These are phyloP conservation scores for Gila robusta DNA, from an alignment of 2,797 vertebrate genomes.

Conservation along the genomic window DNA sequence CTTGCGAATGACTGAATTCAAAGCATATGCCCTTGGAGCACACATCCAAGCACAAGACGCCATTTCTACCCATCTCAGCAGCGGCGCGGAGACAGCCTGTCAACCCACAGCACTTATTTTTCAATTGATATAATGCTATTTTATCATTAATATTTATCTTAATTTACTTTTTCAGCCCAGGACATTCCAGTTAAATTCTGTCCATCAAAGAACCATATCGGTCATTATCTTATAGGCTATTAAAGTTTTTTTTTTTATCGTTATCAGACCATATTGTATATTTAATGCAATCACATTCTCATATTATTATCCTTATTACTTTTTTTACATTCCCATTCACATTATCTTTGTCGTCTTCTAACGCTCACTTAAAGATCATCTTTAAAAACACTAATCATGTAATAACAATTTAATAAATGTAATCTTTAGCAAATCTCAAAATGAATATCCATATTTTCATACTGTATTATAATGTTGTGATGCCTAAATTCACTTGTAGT, in stretches of 20 bases:
- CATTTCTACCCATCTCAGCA: constrained; percentile 14
- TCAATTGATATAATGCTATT: background rate
- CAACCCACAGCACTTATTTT: background rate
- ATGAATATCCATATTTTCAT: background rate
- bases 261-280: background rate
- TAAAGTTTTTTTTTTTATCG: background rate
- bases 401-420: background rate
- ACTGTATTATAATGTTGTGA: background rate
- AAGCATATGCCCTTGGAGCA: constrained; percentile 50
- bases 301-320: background rate
- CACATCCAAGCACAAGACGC: constrained; percentile 42
- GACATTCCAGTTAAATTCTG: background rate
- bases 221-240: background rate
- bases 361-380: background rate
- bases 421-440: background rate
- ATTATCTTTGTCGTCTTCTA: background rate
- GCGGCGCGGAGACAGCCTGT: background rate
- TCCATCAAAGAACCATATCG: background rate
- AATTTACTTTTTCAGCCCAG: background rate
- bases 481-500: background rate
- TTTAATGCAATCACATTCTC: background rate
- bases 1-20: constrained; percentile 53
- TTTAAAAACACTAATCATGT: background rate
- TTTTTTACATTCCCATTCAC: background rate
- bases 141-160: background rate